Evolutionary conservation across 2,113 vertebrate species (phyloP), one percentile per base, ranked within the genome.

Genomic region (Syrrhaptes paradoxus): DNA sequence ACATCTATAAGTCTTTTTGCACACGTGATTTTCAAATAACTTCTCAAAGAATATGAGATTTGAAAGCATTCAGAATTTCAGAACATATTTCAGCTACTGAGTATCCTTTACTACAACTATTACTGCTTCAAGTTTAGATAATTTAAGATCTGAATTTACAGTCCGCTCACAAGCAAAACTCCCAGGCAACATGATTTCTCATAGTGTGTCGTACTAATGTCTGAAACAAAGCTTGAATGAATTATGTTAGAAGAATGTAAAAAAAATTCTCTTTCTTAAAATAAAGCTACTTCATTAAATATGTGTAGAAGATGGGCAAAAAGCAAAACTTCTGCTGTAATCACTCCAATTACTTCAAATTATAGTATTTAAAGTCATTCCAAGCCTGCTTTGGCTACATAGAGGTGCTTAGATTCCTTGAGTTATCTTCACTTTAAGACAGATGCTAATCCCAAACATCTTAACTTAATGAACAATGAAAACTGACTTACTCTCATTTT

Each of bases 241-340:
- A 76, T 81, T 49, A 26, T 61, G n/a, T 45, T 62, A 68, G 43
- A 75, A 87, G 11, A 14, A 84, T 72, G 20, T 51, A 6, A 82
- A 95, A n/a, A 49, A 31, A 36, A 70, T 74, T 41, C 16, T 7
- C 43, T 85, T 85, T 88, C 66, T 93, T 65, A 93, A 96, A 96
- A 93, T 89, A 79, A 94, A 95, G 45, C n/a, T 82, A 41, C 89
- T 79, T 73, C 25, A 65, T 91, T 91, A 71, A 75, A 82, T 84
- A 61, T 65, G 71, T 48, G 52, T 13, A 96, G 82, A 95, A 36
- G 34, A 68, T 87, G 48, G n/a, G 85, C 32, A 87, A 63, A 87
- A 88, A 80, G 52, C 49, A 85, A 28, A 87, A 79, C n/a, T 85
- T 72, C 31, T 66, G 22, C 38, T 95, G 43, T 94, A 87, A 91